Evolutionary conservation across 2,113 vertebrate genomes (phyloP), one percentile per base, ranked within the genome.

Genomic region (Apteryx mantelli): DNA sequence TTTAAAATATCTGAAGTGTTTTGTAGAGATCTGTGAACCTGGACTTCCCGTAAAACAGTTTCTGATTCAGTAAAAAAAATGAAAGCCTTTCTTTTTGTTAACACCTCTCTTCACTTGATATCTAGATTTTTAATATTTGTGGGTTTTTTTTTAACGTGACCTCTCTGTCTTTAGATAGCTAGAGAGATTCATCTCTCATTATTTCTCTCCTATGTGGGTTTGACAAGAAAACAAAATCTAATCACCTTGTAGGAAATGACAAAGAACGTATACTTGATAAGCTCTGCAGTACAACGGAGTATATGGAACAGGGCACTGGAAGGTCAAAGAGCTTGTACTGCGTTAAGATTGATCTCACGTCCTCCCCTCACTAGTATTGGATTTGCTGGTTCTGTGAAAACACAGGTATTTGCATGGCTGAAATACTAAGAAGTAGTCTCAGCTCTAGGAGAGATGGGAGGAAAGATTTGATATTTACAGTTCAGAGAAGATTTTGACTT

Each of bases 331-430:
- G 68, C 52, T 89, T 64, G 60, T 55, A 60, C 73, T 78, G 88
- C 79, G 55, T 76, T 85, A 73, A 4, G 21, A 58, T 8, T 71
- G 30, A 74, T 74, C 77, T 90, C 78, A 6, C 12, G 2, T 91
- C 86, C 86, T 90, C 36, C 52, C 14, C 81, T 89, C 40, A 2
- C 76, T 73, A 68, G 32, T 25, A 18, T 69, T 56, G 61, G 63
- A 48, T 97, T 78, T 95, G 95, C 95, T 95, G 96, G 95, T 77
- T 96, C 92, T 92, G 88, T 94, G 75, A 64, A 95, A 95, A 89
- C 68, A 64, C 42, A 20, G 7, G 6, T 65, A 19, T 91, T 83
- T 83, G 70, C 89, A 68, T 50, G 44, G 88, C 94, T 96, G 87
- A 79, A 88, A 91, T 40, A 84, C 53, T 82, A 69, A n/a, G 40